phyloP scores from a whole-genome alignment of 2,113 vertebrate species.

The Tursiops truncatus region DNA sequence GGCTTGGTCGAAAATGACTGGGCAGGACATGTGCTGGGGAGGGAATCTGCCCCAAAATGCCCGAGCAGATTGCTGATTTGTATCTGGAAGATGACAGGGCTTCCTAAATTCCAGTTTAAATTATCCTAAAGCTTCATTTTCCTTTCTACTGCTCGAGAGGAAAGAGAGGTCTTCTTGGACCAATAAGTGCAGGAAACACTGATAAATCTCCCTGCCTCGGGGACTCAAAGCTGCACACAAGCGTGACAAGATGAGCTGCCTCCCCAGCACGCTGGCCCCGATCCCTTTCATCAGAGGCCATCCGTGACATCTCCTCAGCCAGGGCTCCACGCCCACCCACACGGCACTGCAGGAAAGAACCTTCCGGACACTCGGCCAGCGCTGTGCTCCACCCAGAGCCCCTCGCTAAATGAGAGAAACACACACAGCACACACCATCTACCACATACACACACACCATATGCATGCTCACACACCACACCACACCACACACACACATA shows the following conservation, averaged over 20 bases:
- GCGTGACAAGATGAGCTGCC: rapidly evolving
- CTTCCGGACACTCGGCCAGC: rapidly evolving
- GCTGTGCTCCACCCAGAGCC: background rate
- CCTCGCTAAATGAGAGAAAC: background rate
- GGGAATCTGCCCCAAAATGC: background rate
- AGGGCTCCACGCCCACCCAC: rapidly evolving
- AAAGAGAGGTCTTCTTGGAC: background rate
- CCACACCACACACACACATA: background rate
- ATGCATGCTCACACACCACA: background rate
- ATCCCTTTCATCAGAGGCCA: background rate
- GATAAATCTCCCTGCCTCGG: background rate
- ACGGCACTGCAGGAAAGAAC: rapidly evolving
- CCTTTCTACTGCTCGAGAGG: background rate
- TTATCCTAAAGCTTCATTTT: background rate
- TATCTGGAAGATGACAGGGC: background rate
- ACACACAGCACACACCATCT: background rate
- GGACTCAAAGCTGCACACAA: no score
- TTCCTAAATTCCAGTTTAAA: background rate
- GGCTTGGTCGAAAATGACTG: background rate
- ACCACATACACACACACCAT: background rate
- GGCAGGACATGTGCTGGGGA: rapidly evolving
- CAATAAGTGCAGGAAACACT: background rate
- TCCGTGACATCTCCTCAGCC: rapidly evolving
- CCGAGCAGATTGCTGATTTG: rapidly evolving
- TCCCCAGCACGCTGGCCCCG: rapidly evolving